Percentiles rank a stretch among this genome's conserved stretches.
Conservation (phyloP, 2,113 vertebrate genomes). For the Egretta garzetta region DNA sequence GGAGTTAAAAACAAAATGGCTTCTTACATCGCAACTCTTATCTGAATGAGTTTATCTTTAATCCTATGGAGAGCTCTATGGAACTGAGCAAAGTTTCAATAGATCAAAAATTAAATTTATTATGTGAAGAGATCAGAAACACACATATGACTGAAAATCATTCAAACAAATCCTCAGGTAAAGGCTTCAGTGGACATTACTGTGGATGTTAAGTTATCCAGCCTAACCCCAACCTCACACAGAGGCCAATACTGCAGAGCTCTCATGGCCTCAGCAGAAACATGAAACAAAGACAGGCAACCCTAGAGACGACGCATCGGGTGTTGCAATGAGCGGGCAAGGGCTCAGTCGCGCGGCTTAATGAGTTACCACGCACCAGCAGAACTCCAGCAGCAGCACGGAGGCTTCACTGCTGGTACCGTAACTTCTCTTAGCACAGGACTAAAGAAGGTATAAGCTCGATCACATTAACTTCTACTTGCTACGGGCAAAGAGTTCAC, state of each 20-base stretch:
- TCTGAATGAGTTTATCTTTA: background rate
- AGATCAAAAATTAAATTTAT: background rate
- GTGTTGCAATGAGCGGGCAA: background rate
- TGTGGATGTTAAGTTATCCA: background rate
- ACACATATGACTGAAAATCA: background rate
- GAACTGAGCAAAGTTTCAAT: background rate
- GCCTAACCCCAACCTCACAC: background rate
- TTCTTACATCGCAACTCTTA: fast-evolving
- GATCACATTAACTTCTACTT: background rate
- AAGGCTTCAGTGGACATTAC: background rate
- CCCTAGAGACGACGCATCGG: background rate
- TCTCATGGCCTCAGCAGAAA: background rate
- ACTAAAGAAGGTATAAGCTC: background rate
- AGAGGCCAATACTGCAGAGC: background rate
- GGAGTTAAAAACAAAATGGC: background rate
- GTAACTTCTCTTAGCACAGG: fast-evolving
- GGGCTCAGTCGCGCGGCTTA: fast-evolving
- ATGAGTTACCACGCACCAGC: fast-evolving
- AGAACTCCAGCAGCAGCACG: background rate
- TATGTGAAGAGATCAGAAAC: background rate
- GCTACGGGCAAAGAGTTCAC: background rate
- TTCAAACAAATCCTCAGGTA: background rate
- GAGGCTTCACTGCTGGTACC: background rate
- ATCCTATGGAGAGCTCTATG: background rate
- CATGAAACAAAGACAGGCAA: background rate